Percentiles rank a stretch among this genome's conserved stretches.
Evolutionary conservation across 2,113 vertebrate species (phyloP).

Genomic region (Xenopus laevis): DNA sequence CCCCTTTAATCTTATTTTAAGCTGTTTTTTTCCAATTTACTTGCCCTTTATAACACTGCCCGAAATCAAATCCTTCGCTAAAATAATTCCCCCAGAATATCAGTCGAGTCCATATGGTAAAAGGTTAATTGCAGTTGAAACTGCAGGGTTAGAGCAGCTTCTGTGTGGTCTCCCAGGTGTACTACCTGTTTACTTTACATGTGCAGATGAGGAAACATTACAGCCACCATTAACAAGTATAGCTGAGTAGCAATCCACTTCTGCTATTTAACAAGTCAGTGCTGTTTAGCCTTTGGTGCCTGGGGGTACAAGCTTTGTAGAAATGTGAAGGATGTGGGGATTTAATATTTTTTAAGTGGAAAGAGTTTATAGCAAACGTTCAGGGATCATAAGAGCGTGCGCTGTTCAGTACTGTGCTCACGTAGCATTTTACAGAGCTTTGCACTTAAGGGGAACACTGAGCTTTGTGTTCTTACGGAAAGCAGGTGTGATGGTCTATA

Average conservation of each 20-base stretch:
- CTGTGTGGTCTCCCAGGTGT: slow-evolving; percentile 40
- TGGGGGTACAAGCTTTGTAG: neutral
- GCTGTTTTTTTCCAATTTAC: too few species aligned
- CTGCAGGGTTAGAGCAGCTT: neutral
- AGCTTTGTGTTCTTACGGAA: slow-evolving; percentile 2
- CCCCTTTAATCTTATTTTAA: too few species aligned
- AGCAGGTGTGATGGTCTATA: slow-evolving; percentile 12
- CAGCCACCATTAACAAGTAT: neutral
- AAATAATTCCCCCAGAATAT: too few species aligned
- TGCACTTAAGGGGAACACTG: neutral
- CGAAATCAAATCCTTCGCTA: too few species aligned
- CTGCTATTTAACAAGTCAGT: neutral
- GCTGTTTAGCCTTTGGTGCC: neutral
- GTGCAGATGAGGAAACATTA: neutral
- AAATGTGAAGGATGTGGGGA: neutral
- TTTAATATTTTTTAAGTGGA: neutral
- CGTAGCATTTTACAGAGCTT: neutral
- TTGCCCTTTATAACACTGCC: too few species aligned
- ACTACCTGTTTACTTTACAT: slow-evolving; percentile 20
- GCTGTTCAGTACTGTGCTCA: neutral
- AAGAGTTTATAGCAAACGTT: neutral
- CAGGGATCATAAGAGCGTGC: neutral
- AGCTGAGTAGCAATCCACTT: neutral
- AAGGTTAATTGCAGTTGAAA: slow-evolving; percentile 15
- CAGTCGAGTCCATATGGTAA: neutral